Conservation (phyloP, 2,888 invertebrate genomes). For the Orthonychiurus folsomi region DNA sequence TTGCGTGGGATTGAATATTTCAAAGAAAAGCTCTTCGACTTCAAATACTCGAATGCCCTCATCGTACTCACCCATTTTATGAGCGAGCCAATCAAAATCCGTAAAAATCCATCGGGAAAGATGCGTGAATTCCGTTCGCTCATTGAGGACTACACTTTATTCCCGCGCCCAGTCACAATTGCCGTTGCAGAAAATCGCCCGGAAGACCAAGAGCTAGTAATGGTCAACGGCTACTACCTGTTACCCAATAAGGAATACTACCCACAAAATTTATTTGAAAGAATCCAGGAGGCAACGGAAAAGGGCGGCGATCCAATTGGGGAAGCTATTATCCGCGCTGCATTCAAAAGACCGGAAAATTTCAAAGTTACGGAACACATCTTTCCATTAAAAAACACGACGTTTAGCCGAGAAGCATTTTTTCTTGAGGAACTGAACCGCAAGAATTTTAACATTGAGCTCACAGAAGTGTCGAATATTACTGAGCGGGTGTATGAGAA, state of each 20-base stretch:
- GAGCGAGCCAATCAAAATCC: not conserved
- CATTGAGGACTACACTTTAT: constrained; percentile 17
- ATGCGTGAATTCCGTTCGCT: constrained; percentile 10
- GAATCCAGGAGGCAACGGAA: constrained; percentile 12
- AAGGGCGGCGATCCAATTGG: constrained; percentile 17
- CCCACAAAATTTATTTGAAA: constrained; percentile 19
- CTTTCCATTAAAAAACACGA: not conserved
- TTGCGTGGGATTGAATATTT: constrained; percentile 4
- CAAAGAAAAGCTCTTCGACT: not conserved
- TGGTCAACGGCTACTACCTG: constrained; percentile 18
- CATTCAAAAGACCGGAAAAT: constrained; percentile 9
- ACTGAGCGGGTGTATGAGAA: not conserved
- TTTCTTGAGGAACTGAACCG: not conserved
- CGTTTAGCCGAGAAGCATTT: constrained; percentile 1
- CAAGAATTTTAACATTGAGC: not conserved
- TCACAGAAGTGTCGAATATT: constrained; percentile 3
- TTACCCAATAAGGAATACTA: constrained; percentile 21
- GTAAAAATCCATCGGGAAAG: not conserved
- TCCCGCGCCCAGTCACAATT: constrained; percentile 19
- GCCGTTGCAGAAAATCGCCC: constrained; percentile 21
- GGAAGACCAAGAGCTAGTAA: constrained; percentile 7
- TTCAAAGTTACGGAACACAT: constrained; percentile 10
- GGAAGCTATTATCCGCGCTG: constrained; percentile 15
- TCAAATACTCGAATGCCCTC: constrained; percentile 5
- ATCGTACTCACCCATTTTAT: constrained; percentile 10